Conservation (phyloP, 2,113 vertebrate genomes). For the Gymnogyps californianus region DNA sequence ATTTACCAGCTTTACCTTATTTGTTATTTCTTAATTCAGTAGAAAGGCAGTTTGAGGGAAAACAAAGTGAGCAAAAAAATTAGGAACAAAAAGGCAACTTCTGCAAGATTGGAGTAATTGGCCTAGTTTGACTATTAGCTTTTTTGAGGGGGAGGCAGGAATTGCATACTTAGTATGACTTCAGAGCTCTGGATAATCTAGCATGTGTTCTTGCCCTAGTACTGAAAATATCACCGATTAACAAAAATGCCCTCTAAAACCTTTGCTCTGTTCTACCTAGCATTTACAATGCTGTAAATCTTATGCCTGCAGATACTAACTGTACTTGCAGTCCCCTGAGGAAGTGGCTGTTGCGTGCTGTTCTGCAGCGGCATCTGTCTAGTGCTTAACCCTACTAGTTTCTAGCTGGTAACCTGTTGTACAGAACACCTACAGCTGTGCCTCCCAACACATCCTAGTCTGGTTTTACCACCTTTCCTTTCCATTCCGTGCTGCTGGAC, state of each 20-base stretch:
- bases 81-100: neutral
- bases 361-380: accelerated
- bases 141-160: neutral
- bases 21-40: neutral
- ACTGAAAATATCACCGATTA: neutral
- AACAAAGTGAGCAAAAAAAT: neutral
- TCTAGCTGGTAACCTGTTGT: neutral
- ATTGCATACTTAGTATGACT: neutral
- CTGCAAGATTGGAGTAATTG: neutral
- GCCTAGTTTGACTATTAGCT: neutral
- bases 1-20: neutral
- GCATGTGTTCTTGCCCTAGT: neutral
- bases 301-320: neutral
- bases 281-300: neutral
- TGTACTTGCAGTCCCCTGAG: neutral
- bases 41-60: neutral
- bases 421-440: neutral
- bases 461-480: neutral
- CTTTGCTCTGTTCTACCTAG: neutral
- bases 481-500: neutral
- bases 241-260: neutral
- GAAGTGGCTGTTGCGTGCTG: neutral
- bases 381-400: neutral
- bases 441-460: neutral
- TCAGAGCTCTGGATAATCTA: neutral